These are phyloP conservation scores for Drosophila paranaensis DNA, from an alignment of 2,888 invertebrate genomes.

Conservation along the genomic window DNA sequence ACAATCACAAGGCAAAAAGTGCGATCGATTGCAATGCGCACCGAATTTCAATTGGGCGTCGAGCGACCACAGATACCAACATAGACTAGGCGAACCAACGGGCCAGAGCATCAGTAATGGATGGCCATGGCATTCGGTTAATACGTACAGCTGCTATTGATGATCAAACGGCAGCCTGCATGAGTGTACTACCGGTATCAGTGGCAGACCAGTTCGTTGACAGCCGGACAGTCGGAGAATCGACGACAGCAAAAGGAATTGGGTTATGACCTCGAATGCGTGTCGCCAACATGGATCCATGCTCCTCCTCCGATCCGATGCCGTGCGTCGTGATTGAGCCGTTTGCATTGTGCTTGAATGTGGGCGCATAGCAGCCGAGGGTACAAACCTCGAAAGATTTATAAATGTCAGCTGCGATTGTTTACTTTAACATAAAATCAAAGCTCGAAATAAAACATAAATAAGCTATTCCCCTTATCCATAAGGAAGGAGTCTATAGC, in stretches of 20 bases:
- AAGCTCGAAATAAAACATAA: not conserved
- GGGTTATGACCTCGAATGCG: slow-evolving; percentile 83
- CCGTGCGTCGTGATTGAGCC: slow-evolving; percentile 63
- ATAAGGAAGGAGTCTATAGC: not conserved
- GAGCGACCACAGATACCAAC: slow-evolving; percentile 24
- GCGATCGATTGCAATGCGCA: slow-evolving; percentile 78
- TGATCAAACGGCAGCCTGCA: slow-evolving; percentile 45
- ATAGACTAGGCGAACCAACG: slow-evolving; percentile 15
- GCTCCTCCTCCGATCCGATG: slow-evolving; percentile 11
- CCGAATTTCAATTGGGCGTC: slow-evolving; percentile 74
- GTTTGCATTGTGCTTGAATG: slow-evolving; percentile 48
- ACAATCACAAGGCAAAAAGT: slow-evolving; percentile 70
- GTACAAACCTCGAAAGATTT: not conserved
- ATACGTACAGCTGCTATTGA: slow-evolving; percentile 55
- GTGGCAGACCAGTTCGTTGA: slow-evolving; percentile 25
- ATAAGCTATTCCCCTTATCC: not conserved
- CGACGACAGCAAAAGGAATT: slow-evolving; percentile 66
- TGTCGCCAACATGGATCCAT: slow-evolving; percentile 56
- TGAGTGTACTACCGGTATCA: slow-evolving; percentile 10
- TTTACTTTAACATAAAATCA: slow-evolving; percentile 1
- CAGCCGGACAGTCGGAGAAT: slow-evolving; percentile 37
- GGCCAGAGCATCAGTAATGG: slow-evolving; percentile 44
- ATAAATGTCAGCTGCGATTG: not conserved
- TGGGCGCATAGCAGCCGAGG: slow-evolving; percentile 1
- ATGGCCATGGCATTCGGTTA: slow-evolving; percentile 58